Conservation (phyloP, 1,140 invertebrate species). For the Liolophura sinensis region DNA sequence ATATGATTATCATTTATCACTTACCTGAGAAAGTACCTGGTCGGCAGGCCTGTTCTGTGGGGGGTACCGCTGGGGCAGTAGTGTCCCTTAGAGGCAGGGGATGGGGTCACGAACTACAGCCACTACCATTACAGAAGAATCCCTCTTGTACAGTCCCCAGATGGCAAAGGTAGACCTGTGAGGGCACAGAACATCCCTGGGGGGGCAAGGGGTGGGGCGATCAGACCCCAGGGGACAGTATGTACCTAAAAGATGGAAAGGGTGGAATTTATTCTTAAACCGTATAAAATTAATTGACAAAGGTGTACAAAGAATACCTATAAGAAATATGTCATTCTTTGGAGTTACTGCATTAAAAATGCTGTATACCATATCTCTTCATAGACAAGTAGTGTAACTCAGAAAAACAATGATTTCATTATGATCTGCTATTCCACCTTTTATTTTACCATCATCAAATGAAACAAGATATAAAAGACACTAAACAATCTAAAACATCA, state of each 20-base stretch:
- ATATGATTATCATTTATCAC: neutral
- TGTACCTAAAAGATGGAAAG: constrained; percentile 30
- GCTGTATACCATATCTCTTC: no score
- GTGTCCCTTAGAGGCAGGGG: constrained; percentile 38
- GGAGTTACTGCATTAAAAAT: no score
- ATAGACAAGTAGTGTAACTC: no score
- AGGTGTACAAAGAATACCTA: neutral
- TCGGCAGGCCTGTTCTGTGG: constrained; percentile 36
- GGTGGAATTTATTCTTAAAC: neutral
- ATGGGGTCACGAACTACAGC: constrained; percentile 33
- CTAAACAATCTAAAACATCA: neutral
- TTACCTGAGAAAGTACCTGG: constrained; percentile 49
- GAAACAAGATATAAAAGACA: no score
- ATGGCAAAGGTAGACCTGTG: constrained; percentile 32
- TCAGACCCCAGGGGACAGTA: constrained; percentile 44
- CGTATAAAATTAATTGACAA: neutral
- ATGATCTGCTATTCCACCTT: no score
- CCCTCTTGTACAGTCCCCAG: constrained; percentile 48
- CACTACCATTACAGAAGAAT: constrained; percentile 52
- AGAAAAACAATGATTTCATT: no score
- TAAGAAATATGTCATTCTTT: no score
- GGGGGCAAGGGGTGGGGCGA: constrained; percentile 37
- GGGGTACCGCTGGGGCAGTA: constrained; percentile 50
- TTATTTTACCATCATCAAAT: no score
- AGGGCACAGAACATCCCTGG: constrained; percentile 49